Conservation (phyloP, 2,888 invertebrate species). For the Drosophila nr. medialis region DNA sequence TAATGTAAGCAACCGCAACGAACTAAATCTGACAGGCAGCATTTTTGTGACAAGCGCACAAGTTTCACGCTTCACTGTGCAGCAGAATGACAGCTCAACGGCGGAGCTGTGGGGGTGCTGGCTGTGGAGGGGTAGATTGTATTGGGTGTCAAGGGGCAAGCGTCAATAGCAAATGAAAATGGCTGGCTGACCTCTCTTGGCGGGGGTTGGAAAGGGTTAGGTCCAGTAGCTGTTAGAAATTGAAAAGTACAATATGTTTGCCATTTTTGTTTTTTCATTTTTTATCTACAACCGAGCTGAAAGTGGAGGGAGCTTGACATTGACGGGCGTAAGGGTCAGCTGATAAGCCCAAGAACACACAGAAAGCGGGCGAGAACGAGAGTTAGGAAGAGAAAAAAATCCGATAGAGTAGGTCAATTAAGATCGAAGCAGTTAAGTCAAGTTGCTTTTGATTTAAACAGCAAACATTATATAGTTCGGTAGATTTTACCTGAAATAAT, state of each 20-base stretch:
- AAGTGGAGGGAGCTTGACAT: conserved; percentile 33
- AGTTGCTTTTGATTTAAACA: conserved; percentile 10
- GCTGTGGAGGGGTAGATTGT: neutral
- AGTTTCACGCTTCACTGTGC: conserved; percentile 83
- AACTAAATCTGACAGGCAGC: conserved; percentile 82
- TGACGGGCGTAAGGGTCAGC: conserved; percentile 39
- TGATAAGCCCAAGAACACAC: conserved; percentile 12
- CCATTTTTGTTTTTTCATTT: conserved; percentile 26
- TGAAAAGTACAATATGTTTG: conserved; percentile 65
- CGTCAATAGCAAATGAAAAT: conserved; percentile 58
- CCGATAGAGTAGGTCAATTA: conserved; percentile 19
- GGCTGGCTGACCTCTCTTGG: conserved; percentile 48
- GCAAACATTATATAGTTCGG: neutral
- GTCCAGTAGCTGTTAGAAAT: conserved; percentile 32
- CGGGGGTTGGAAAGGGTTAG: neutral
- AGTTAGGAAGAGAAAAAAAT: neutral
- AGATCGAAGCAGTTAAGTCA: conserved; percentile 21
- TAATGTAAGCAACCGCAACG: conserved; percentile 49
- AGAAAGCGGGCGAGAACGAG: neutral
- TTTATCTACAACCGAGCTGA: conserved; percentile 12
- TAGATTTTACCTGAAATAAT: conserved; percentile 1
- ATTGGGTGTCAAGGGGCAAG: conserved; percentile 38
- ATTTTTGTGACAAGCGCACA: conserved; percentile 83
- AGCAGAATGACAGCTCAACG: conserved; percentile 48
- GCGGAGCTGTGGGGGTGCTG: neutral